Evolutionary conservation across 2,797 vertebrate genomes (phyloP).

Genomic region (Oophaga sylvatica): DNA sequence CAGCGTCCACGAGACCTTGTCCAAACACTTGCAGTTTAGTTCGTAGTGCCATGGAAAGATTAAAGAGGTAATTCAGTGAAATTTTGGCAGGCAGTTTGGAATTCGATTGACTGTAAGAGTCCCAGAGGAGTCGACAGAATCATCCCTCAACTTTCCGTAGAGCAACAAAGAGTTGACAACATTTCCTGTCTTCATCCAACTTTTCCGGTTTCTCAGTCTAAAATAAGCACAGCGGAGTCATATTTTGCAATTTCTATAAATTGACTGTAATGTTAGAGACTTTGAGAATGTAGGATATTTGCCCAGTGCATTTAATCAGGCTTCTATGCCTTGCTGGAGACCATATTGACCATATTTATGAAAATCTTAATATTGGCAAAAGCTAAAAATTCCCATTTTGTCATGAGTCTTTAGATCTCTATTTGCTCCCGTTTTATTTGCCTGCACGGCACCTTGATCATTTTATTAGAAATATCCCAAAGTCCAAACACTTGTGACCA

Average conservation of each 20-base stretch:
- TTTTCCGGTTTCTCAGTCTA: background rate
- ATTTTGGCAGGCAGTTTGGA: slow-evolving; percentile 48
- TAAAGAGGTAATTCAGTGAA: slow-evolving; percentile 54
- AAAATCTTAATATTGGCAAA: too few species aligned
- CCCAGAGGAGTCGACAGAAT: slow-evolving; percentile 34
- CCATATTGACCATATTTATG: background rate
- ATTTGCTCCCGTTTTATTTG: too few species aligned
- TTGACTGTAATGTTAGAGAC: background rate
- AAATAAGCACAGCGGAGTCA: background rate
- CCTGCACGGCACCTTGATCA: too few species aligned
- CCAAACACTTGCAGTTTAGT: slow-evolving; percentile 50
- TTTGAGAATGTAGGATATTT: background rate
- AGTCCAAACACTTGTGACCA: too few species aligned
- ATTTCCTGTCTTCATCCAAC: slow-evolving; percentile 12
- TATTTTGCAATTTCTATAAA: background rate
- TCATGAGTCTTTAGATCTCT: too few species aligned
- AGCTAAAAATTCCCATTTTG: too few species aligned
- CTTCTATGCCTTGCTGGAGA: background rate
- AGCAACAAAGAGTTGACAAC: slow-evolving; percentile 24
- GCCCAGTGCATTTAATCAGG: background rate
- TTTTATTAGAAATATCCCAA: too few species aligned
- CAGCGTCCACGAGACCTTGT: slow-evolving; percentile 37
- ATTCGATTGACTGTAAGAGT: slow-evolving; percentile 43
- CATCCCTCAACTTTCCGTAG: slow-evolving; percentile 32
- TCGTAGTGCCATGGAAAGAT: slow-evolving; percentile 49